phyloP scores from a whole-genome alignment of 30 jellyfish, hydroid and myxozoan genomes.

The Catostylus mosaicus region DNA sequence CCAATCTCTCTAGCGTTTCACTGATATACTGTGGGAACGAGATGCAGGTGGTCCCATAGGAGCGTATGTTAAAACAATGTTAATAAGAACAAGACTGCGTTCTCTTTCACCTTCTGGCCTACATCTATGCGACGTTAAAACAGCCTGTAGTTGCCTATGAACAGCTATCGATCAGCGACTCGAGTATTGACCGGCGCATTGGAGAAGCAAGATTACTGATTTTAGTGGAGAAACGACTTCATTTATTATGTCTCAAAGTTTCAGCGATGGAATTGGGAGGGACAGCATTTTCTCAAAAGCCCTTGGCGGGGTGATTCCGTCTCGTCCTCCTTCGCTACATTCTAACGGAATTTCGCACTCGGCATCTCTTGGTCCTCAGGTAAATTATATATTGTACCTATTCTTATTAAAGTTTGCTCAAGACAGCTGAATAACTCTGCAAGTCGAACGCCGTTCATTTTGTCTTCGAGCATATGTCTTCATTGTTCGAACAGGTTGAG shows the following conservation, averaged over 20 bases:
- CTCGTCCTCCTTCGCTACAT: constrained; percentile 84
- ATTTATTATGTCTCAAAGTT: constrained; percentile 70
- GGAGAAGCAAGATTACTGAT: not conserved
- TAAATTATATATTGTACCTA: constrained; percentile 10
- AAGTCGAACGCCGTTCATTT: constrained; percentile 48
- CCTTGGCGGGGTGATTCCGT: constrained; percentile 77
- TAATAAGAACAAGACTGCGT: constrained; percentile 75
- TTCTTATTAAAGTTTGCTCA: constrained; percentile 22
- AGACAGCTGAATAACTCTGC: constrained; percentile 70
- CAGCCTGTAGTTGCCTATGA: constrained; percentile 9
- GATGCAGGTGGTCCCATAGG: constrained; percentile 89
- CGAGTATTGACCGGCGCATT: not conserved
- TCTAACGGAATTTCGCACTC: constrained; percentile 83
- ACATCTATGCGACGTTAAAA: constrained; percentile 57
- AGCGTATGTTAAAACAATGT: constrained; percentile 84
- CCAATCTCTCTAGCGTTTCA: constrained; percentile 57
- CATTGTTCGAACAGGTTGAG: constrained; percentile 73
- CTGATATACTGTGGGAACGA: constrained; percentile 85
- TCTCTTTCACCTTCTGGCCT: constrained; percentile 76
- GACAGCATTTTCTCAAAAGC: constrained; percentile 75
- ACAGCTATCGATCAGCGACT: constrained; percentile 4
- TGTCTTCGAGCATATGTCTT: constrained; percentile 76
- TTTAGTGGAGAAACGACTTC: constrained; percentile 3
- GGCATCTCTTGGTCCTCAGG: constrained; percentile 86
- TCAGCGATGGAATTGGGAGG: constrained; percentile 86